Conservation (phyloP, 2,888 invertebrate genomes). For the Nasonia oneida region DNA sequence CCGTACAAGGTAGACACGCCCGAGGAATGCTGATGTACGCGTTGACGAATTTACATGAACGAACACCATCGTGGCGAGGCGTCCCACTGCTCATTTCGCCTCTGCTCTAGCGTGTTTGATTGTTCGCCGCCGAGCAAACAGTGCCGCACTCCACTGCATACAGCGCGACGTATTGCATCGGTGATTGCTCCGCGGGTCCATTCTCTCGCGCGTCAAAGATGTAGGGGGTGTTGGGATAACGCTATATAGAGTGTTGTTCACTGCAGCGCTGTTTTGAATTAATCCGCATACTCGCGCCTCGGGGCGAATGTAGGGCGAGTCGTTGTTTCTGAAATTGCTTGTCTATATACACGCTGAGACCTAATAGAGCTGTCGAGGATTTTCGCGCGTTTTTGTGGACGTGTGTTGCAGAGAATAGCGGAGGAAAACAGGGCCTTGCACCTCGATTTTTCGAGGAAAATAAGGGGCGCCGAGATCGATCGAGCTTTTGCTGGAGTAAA, state of each 20-base stretch:
- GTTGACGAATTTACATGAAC: background rate
- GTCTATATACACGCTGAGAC: background rate
- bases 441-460: slow-evolving; percentile 1
- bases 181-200: background rate
- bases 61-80: background rate
- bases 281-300: background rate
- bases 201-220: background rate
- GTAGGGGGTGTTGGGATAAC: background rate
- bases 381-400: background rate
- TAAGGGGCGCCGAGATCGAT: background rate
- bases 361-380: background rate
- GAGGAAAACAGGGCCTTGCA: background rate
- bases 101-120: background rate
- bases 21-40: background rate
- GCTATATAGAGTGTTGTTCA: background rate
- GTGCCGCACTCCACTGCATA: background rate
- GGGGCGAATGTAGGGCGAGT: background rate
- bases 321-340: background rate
- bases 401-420: background rate
- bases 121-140: background rate
- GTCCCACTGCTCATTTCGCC: background rate
- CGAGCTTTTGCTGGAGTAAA: background rate
- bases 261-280: background rate
- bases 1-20: background rate
- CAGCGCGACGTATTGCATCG: background rate